A percentile compares a stretch with the other conserved stretches of the same genome.
Evolutionary conservation across 2,888 invertebrate genomes (phyloP).

Genomic region (Achlya flavicornis): DNA sequence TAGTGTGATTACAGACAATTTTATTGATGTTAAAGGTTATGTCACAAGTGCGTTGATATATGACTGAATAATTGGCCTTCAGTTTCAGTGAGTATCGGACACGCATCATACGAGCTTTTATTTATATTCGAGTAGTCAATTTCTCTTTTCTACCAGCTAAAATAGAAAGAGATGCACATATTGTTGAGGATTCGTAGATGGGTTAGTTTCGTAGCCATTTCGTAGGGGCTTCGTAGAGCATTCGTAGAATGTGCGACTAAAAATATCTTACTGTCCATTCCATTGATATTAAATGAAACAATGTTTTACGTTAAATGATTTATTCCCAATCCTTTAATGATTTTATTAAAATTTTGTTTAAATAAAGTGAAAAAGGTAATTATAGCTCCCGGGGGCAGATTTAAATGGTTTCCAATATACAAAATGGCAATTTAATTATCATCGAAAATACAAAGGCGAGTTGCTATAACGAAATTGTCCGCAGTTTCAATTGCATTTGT

Average conservation of each 20-base stretch:
- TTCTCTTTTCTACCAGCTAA: background rate
- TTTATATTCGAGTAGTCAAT: background rate
- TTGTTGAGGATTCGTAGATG: background rate
- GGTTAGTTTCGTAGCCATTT: background rate
- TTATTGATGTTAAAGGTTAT: background rate
- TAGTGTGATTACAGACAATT: background rate
- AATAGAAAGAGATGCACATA: background rate
- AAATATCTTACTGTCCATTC: background rate
- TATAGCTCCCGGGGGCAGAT: background rate
- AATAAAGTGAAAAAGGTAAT: slow-evolving; percentile 1
- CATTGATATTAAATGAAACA: background rate
- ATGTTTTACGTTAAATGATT: background rate
- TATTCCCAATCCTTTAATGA: background rate
- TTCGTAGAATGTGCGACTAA: background rate
- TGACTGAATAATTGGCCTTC: slow-evolving; percentile 3
- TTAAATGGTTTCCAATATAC: background rate
- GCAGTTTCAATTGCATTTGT: slow-evolving; percentile 1
- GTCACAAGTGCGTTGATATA: background rate
- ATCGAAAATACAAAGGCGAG: background rate
- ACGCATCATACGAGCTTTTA: background rate
- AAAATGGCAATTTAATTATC: slow-evolving; percentile 1
- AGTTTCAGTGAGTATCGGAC: background rate
- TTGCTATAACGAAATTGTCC: background rate
- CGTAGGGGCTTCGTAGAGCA: background rate
- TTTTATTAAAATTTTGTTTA: background rate